Evolutionary conservation across 2,888 invertebrate genomes (phyloP), one percentile per base, ranked within the genome.

Genomic region (Lasioglossum villosulum): DNA sequence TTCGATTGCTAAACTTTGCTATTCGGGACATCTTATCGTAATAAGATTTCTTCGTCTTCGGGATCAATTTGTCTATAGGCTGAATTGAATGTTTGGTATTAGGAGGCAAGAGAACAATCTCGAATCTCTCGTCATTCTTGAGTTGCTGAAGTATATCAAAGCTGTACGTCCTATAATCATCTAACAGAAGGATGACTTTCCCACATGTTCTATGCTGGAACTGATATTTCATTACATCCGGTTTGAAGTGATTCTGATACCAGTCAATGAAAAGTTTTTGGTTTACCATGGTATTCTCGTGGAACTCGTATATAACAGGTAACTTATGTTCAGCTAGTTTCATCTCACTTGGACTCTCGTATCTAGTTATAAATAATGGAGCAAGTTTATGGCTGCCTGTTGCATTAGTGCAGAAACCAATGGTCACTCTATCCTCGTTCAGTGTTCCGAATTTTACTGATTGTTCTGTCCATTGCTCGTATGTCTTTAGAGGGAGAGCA

Each of bases 241-340:
- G 70, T 70, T 70, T 70, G 5, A 70, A 70, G 14, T 70, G 70
- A 70, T 70, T 70, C 70, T 70, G 37, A n/a, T 70, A 70, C 70
- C 70, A 70, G n/a, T 70, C 70, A 0, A 39, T 14, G 2, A 70
- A 70, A 23, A 70, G 19, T 23, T 39, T 39, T 5, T 37, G 39
- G 23, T 39, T 39, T 14, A 70, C 1, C 23, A 2, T n/a, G 14
- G n/a, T 39, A 5, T 39, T 12, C 39, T 70, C 39, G 0, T 39
- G 70, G 39, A 14, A 37, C 37, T 70, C 39, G 23, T 70, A 70
- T n/a, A 70, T n/a, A 4, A 70, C 70, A n/a, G 70, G 70, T 23
- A 70, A 39, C 39, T 70, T 39, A 37, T n/a, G 39, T 37, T 70
- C 39, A 14, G 12, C 70, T 1, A 39, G 23, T 39, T 39, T 70